Conservation (phyloP, 2,113 vertebrate genomes). For the Vulpes ferrilata region DNA sequence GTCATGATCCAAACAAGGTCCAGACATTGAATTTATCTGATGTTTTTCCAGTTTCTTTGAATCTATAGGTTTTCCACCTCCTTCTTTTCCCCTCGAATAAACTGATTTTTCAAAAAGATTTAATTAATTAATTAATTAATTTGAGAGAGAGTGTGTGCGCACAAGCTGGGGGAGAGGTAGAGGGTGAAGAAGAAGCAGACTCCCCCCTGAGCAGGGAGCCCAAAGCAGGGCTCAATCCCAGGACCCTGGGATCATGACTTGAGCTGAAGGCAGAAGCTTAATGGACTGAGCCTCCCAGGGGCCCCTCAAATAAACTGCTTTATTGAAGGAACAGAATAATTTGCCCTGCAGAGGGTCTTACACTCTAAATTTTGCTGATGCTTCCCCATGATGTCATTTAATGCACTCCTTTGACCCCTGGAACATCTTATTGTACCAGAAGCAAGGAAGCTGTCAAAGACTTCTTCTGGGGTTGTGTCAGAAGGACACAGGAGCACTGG, state of each 20-base stretch:
- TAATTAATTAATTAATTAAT: too few relatives aligned
- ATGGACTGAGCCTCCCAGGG: too few relatives aligned
- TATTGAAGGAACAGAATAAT: neutral
- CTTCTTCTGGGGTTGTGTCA: neutral
- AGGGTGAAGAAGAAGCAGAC: too few relatives aligned
- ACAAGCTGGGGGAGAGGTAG: too few relatives aligned
- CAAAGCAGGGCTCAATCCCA: too few relatives aligned
- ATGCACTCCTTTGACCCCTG: neutral
- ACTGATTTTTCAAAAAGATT: neutral
- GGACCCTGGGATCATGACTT: too few relatives aligned
- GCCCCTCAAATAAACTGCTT: neutral
- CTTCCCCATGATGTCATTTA: neutral
- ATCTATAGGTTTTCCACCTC: neutral
- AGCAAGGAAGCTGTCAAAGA: neutral
- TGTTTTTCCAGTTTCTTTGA: neutral
- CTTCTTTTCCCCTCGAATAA: neutral
- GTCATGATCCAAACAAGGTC: neutral
- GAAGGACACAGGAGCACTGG: neutral
- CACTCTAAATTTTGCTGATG: neutral
- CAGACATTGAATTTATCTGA: neutral
- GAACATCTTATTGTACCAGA: neutral
- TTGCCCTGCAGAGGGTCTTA: neutral
- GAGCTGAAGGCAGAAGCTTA: too few relatives aligned
- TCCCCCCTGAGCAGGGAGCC: too few relatives aligned
- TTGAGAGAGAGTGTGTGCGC: too few relatives aligned